Conservation (phyloP, 1,140 invertebrate species). For the Danaus plexippus region DNA sequence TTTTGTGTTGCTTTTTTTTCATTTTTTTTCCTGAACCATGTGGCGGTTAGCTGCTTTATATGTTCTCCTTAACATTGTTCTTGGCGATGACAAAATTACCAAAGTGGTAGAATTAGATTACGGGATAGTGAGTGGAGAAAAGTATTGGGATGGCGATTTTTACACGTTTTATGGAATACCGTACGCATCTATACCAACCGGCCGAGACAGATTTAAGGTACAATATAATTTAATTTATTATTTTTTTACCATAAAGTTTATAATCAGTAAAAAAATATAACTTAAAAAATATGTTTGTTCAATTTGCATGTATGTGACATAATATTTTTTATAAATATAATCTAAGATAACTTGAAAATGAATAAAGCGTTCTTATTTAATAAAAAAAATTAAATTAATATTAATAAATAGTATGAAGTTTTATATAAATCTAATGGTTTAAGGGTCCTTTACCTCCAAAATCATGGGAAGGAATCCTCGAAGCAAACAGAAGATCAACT, state of each 20-base stretch:
- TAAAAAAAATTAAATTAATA: too few relatives aligned
- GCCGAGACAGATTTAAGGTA: conserved; percentile 52
- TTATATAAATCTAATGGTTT: conserved; percentile 18
- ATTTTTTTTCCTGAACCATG: conserved; percentile 19
- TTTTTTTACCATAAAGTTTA: too few relatives aligned
- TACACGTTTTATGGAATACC: conserved; percentile 57
- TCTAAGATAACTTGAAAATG: too few relatives aligned
- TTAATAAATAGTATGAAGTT: neutral
- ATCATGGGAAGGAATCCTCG: conserved; percentile 37
- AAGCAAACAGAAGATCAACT: conserved; percentile 28
- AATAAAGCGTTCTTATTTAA: too few relatives aligned
- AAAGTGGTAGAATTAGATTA: conserved; percentile 35
- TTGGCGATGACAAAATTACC: conserved; percentile 21
- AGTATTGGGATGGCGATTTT: conserved; percentile 58
- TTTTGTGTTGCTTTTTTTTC: conserved; percentile 12
- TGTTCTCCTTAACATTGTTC: conserved; percentile 27
- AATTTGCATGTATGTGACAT: too few relatives aligned
- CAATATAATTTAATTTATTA: too few relatives aligned
- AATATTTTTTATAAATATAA: too few relatives aligned
- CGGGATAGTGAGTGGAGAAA: conserved; percentile 40
- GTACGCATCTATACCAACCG: conserved; percentile 46
- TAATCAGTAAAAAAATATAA: too few relatives aligned
- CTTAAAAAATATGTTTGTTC: too few relatives aligned
- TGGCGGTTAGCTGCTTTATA: conserved; percentile 19
- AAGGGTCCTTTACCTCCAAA: conserved; percentile 49